A percentile compares a stretch with the other conserved stretches of the same genome.
Conservation (phyloP, 2,888 invertebrate genomes). For the Capitulum mitella region DNA sequence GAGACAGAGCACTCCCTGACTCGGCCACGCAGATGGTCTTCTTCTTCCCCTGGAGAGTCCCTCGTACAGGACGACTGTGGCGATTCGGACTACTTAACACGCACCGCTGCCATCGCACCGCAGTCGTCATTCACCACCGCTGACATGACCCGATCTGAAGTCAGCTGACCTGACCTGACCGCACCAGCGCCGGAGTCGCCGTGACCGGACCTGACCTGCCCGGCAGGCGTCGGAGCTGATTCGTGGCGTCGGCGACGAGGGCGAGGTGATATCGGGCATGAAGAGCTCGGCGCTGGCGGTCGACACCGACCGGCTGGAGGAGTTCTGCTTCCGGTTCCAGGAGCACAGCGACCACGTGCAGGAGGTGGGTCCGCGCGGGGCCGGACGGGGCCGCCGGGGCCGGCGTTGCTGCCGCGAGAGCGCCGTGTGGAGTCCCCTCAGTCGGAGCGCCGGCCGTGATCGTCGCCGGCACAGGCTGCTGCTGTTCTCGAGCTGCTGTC, state of each 20-base stretch:
- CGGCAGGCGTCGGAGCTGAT: slow-evolving; percentile 38
- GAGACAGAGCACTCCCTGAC: no score
- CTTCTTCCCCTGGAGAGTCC: no score
- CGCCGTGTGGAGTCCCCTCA: no score
- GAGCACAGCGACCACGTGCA: slow-evolving; percentile 97
- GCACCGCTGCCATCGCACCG: neutral
- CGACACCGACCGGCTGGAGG: slow-evolving; percentile 83
- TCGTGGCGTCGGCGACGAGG: slow-evolving; percentile 44
- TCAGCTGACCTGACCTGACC: neutral
- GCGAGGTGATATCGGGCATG: slow-evolving; percentile 51
- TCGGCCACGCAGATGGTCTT: no score
- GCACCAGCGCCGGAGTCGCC: neutral
- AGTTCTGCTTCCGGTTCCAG: slow-evolving; percentile 86
- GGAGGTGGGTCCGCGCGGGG: slow-evolving; percentile 60
- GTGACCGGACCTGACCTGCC: neutral
- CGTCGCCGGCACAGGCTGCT: no score
- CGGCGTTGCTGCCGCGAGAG: no score
- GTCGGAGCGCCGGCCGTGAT: no score
- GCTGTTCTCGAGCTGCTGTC: no score
- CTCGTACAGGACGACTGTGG: no score
- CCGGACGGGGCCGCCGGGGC: no score
- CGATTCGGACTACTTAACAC: no score
- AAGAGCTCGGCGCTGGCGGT: slow-evolving; percentile 65
- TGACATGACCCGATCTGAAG: neutral
- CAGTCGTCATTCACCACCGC: neutral